A percentile compares a stretch with the other conserved stretches of the same genome.
These are phyloP conservation scores for Petrocephalus microphthalmus DNA, from an alignment of 2,113 vertebrate species.

Conservation along the genomic window DNA sequence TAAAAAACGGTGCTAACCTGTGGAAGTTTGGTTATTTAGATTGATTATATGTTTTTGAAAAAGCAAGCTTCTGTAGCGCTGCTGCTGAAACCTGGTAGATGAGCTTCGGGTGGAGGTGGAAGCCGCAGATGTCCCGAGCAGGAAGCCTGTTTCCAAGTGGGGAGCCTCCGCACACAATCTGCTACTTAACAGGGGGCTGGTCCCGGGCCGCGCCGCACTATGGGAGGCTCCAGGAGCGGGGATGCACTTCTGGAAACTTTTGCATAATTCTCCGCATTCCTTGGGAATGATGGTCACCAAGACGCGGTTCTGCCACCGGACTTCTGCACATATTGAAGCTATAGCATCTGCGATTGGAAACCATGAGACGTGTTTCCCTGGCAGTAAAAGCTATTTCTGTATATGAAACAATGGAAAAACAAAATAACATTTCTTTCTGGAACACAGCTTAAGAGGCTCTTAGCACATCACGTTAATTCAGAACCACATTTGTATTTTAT, in stretches of 20 bases:
- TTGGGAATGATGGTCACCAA: constrained; percentile 70
- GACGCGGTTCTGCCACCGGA: constrained; percentile 25
- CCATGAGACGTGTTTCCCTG: constrained; percentile 17
- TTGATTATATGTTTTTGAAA: not conserved
- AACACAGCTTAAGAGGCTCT: constrained; percentile 1
- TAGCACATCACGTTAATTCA: not conserved
- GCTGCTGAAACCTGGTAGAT: constrained; percentile 9
- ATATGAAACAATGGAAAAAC: constrained; percentile 25
- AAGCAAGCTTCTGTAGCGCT: constrained; percentile 20
- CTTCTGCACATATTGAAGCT: constrained; percentile 23
- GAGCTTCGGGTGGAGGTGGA: constrained; percentile 18
- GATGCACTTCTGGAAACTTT: constrained; percentile 71
- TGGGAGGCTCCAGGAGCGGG: constrained; percentile 50
- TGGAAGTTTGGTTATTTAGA: constrained; percentile 6
- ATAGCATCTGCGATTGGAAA: constrained; percentile 33
- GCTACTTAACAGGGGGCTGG: constrained; percentile 92
- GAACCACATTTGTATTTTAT: constrained; percentile 3
- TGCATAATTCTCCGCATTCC: constrained; percentile 70
- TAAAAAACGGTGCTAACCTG: constrained; percentile 17
- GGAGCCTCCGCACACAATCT: constrained; percentile 66
- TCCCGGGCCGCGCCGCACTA: constrained; percentile 70
- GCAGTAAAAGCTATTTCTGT: constrained; percentile 15
- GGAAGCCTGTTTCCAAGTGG: constrained; percentile 72
- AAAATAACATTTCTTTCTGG: constrained; percentile 19
- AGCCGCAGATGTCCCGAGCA: constrained; percentile 46